Percentiles rank a stretch among this genome's conserved stretches.
These are phyloP conservation scores for Ahaetulla prasina DNA, from an alignment of 2,113 vertebrate species.

Conservation along the genomic window DNA sequence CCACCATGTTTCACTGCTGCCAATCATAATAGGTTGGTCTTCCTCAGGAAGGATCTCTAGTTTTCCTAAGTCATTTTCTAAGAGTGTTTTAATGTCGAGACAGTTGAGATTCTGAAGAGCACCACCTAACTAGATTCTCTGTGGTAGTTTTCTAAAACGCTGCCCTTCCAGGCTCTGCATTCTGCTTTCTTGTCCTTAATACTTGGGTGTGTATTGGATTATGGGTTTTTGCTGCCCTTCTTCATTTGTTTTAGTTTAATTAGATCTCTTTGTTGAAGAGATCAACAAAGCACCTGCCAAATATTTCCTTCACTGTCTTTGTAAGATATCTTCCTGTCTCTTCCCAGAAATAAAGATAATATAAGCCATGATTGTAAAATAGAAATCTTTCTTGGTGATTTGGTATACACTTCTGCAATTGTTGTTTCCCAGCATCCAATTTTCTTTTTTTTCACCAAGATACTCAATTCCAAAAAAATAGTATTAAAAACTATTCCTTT, in stretches of 20 bases:
- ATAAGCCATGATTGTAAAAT: background rate
- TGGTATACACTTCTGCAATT: background rate
- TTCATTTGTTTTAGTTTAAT: background rate
- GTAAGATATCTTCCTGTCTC: background rate
- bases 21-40: background rate
- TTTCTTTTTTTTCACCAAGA: background rate
- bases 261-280: too few species aligned
- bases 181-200: background rate
- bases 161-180: background rate
- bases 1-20: background rate
- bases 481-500: background rate
- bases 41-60: background rate
- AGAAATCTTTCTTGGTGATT: background rate
- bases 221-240: background rate
- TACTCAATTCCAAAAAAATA: background rate
- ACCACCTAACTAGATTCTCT: background rate
- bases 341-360: background rate
- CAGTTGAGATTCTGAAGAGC: background rate
- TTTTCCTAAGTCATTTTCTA: background rate
- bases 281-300: background rate
- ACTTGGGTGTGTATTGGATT: background rate
- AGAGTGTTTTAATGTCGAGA: background rate
- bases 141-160: background rate
- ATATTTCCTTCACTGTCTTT: background rate
- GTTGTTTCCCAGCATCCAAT: background rate